Evolutionary conservation across 1,140 invertebrate genomes (phyloP), one percentile per base, ranked within the genome.

Genomic region (Papilio polytes): DNA sequence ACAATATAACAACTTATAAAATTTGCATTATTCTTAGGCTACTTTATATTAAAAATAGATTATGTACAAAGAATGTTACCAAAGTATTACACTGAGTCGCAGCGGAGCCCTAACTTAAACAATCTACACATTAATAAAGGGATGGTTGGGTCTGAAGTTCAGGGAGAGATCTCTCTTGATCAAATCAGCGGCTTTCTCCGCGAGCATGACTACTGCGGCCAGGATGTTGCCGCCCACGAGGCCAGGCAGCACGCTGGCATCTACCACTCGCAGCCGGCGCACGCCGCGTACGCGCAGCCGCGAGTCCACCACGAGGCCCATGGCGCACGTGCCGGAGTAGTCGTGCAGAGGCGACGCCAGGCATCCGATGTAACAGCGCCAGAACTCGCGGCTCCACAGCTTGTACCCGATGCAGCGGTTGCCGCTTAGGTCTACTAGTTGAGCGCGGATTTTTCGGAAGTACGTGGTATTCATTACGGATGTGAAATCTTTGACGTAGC

Each of bases 271-370:
- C 18, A 92, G 78, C 3, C 72, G 77, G 0, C 80, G 26, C 8
- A 95, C 82, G 0, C 95, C 95, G 41, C 89, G 80, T 44, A 96
- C 96, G n/a, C 83, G 82, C 31, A 95, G 87, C 66, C 92, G 81
- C 6, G 92, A 90, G 82, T 87, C 85, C 10, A 87, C 81, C 13
- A 88, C 87, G 15, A 74, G 41, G 0, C 85, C 87, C 81, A 88
- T 78, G 2, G 83, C 66, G 41, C 85, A 85, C 0, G 87, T 87
- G 0, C 85, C 85, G 7, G 79, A 18, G 53, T 83, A 85, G 20
- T 88, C 81, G 26, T 83, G 85, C 10, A 81, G 41, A 7, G 80
- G 70, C 0, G 72, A 41, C 15, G 48, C 51, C 76, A 85, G 80
- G 13, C 80, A 79, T 15, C 36, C 8, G 0, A 66, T 36, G 80